These are phyloP conservation scores for Drosophila varians DNA, from an alignment of 1,140 invertebrate species.

Conservation along the genomic window DNA sequence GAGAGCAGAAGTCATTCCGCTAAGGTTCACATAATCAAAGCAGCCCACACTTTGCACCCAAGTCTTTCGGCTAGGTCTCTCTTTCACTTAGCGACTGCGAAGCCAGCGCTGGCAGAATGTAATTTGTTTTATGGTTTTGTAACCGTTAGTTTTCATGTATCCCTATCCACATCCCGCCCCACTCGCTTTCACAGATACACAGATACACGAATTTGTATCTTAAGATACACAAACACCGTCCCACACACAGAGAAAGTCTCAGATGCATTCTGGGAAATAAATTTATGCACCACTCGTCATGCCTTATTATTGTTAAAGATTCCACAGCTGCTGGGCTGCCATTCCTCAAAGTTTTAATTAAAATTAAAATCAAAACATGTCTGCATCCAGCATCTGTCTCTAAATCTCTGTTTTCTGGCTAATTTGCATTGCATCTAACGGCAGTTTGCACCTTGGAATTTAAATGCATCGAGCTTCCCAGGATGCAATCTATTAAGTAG, in stretches of 20 bases:
- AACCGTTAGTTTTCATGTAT: conserved; percentile 42
- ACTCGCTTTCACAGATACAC: background rate
- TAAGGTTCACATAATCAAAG: conserved; percentile 44
- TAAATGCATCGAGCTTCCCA: background rate
- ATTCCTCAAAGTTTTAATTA: conserved; percentile 53
- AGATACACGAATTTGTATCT: background rate
- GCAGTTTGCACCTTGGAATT: conserved; percentile 34
- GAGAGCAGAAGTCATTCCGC: conserved; percentile 29
- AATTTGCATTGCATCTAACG: conserved; percentile 35
- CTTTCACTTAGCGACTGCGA: conserved; percentile 2
- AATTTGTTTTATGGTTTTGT: conserved; percentile 62
- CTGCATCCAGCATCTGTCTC: background rate
- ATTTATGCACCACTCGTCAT: conserved; percentile 57
- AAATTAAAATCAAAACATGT: conserved; percentile 56
- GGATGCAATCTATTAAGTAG: conserved; percentile 1
- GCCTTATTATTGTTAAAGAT: conserved; percentile 50
- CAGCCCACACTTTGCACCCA: conserved; percentile 1
- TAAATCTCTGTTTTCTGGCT: background rate
- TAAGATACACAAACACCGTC: background rate
- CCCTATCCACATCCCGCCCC: background rate
- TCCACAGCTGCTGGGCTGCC: conserved; percentile 3
- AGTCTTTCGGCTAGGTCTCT: background rate
- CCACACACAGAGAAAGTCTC: background rate
- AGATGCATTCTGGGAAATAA: conserved; percentile 34
- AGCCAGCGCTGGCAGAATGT: conserved; percentile 46